A percentile compares a stretch with the other conserved stretches of the same genome.
phyloP scores from a whole-genome alignment of 2,888 invertebrate species.

The Drosophila mayaguana region DNA sequence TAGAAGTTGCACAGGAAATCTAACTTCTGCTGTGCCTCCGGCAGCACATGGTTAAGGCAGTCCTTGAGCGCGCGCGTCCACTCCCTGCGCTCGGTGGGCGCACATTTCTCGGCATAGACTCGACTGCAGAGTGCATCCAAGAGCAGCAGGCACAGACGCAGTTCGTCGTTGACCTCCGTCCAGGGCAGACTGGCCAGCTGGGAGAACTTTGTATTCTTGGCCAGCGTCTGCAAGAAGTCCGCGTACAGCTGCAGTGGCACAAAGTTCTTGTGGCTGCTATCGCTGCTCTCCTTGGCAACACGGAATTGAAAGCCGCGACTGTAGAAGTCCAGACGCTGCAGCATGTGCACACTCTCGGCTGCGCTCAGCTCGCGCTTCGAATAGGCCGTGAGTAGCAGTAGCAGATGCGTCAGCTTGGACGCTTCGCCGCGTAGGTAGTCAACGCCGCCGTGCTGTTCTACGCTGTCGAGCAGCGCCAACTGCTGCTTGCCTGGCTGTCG shows the following conservation, averaged over 20 bases:
- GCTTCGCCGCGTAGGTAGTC: slow-evolving; percentile 45
- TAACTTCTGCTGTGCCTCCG: slow-evolving; percentile 85
- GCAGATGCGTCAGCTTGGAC: slow-evolving; percentile 70
- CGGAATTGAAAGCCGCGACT: slow-evolving; percentile 59
- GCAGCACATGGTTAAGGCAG: slow-evolving; percentile 86
- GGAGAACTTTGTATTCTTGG: slow-evolving; percentile 85
- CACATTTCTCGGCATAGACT: slow-evolving; percentile 33
- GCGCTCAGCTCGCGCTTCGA: slow-evolving; percentile 60
- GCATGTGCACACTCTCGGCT: slow-evolving; percentile 60
- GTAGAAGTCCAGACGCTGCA: slow-evolving; percentile 59
- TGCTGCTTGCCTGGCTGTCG: slow-evolving; percentile 39
- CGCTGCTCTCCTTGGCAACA: slow-evolving; percentile 58
- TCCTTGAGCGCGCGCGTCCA: slow-evolving; percentile 82
- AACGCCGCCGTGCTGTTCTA: slow-evolving; percentile 63
- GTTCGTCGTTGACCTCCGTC: slow-evolving; percentile 48
- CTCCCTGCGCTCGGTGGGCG: slow-evolving; percentile 54
- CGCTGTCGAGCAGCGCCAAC: slow-evolving; percentile 72
- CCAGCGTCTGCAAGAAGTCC: slow-evolving; percentile 86
- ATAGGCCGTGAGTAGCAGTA: slow-evolving; percentile 74
- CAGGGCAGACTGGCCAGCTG: slow-evolving; percentile 75
- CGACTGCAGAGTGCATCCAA: slow-evolving; percentile 60
- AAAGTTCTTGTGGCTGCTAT: slow-evolving; percentile 84
- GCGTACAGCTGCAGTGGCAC: slow-evolving; percentile 87
- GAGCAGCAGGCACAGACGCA: slow-evolving; percentile 66
- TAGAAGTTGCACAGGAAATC: slow-evolving; percentile 87